Base-by-base conservation (phyloP, 64 coral and sea anemone species). In the Platygyra sinensis region DNA sequence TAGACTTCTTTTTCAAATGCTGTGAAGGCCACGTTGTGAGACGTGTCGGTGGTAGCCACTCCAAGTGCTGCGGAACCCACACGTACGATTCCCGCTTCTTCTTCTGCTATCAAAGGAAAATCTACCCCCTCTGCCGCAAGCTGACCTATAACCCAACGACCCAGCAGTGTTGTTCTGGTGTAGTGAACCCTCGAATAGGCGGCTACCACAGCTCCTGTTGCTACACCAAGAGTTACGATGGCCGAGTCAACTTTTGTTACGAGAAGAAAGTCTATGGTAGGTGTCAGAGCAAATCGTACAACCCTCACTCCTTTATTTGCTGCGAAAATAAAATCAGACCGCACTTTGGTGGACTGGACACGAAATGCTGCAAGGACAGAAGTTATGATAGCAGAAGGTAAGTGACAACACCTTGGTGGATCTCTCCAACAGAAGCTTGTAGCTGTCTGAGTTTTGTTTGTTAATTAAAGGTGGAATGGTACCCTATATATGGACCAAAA, bases 171-270 rank as follows among this genome's bases (percentile, higher is more conserved):
- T 80, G 78, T 20, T 4, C n/a, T 33, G 78, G 78, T 30, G 29
- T 18, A 25, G 27, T 80, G 20, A 80, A 80, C 29, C 20, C 29
- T 9, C 78, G 78, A 30, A 17, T 19, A 27, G 78, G 78, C 28
- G 78, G 78, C 14, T 10, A 7, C 16, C 55, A 80, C 27, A 31
- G 78, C 54, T 60, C 52, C 1, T 80, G 78, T 19, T 80, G 78
- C 30, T 6, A 62, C 78, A 61, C 78, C 54, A 80, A 80, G 55
- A 80, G 78, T 80, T 80, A 80, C 54, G 78, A 80, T n/a, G 57
- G 78, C 55, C 27, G 52, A 20, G 15, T 10, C 15, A 10, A 80
- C 78, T 80, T 80, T 16, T 80, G 78, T 18, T 30, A 61, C 9
- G 55, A 80, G 16, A 80, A 61, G 29, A 80, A 80, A 55, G 78